phyloP scores from a whole-genome alignment of 1,140 invertebrate species.

The Bombus impatiens region DNA sequence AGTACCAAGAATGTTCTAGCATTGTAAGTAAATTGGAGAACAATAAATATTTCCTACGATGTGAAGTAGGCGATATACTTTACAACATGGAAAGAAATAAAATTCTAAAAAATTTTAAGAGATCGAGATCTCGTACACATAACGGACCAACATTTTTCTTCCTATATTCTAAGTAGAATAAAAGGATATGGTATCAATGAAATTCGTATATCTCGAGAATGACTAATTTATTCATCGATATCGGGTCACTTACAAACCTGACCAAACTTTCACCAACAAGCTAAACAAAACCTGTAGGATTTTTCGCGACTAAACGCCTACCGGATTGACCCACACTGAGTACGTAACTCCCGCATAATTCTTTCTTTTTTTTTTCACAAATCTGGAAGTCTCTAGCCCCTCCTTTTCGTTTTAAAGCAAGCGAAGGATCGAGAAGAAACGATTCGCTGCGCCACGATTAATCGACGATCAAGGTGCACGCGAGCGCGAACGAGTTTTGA shows the following conservation, averaged over 20 bases:
- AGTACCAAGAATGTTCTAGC: no score
- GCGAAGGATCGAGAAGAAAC: background rate
- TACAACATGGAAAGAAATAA: no score
- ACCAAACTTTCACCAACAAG: conserved; percentile 11
- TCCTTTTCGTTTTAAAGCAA: background rate
- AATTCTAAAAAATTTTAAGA: no score
- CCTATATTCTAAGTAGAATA: no score
- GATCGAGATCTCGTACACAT: no score
- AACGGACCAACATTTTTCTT: no score
- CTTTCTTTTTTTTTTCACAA: background rate
- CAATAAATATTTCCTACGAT: no score
- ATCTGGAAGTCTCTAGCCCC: background rate
- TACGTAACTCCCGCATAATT: background rate
- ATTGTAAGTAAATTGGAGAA: no score
- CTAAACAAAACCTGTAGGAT: background rate
- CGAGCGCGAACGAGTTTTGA: conserved; percentile 24
- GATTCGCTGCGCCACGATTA: background rate
- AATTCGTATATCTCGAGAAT: background rate
- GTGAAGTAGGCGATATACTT: no score
- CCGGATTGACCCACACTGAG: conserved; percentile 4
- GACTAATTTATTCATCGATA: conserved; percentile 10
- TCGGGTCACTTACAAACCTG: no score
- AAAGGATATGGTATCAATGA: no score
- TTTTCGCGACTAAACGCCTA: conserved; percentile 26
- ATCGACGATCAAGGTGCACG: conserved; percentile 8